These are phyloP conservation scores for Tychaedon coryphoeus DNA, from an alignment of 2,113 vertebrate species.

Conservation along the genomic window DNA sequence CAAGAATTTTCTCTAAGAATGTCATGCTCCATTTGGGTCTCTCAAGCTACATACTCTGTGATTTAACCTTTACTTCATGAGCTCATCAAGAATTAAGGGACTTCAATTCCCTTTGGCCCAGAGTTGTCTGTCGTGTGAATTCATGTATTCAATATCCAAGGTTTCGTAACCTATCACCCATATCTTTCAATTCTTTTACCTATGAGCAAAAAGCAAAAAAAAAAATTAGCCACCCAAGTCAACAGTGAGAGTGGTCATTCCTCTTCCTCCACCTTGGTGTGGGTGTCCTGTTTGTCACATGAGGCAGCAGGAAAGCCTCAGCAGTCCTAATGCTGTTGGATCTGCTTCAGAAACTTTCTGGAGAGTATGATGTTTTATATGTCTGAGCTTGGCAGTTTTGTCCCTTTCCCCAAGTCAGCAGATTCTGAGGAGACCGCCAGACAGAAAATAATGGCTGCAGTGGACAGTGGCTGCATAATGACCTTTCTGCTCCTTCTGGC, in stretches of 20 bases:
- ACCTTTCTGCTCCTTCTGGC: neutral
- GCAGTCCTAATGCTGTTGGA: neutral
- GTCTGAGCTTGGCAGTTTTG: neutral
- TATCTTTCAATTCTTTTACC: neutral
- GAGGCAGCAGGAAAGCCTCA: neutral
- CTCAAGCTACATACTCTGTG: rapidly evolving
- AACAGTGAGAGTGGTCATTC: neutral
- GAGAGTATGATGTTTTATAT: neutral
- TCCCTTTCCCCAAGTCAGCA: neutral
- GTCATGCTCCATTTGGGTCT: rapidly evolving
- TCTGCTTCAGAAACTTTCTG: neutral
- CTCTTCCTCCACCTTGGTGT: neutral
- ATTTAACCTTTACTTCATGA: neutral
- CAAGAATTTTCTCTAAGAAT: neutral
- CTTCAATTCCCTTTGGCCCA: neutral
- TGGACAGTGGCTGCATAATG: neutral
- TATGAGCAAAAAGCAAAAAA: neutral
- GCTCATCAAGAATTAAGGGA: neutral
- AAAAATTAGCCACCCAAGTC: too few species aligned
- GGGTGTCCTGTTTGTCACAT: neutral
- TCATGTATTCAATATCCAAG: neutral
- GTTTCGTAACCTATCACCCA: neutral
- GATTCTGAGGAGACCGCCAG: neutral
- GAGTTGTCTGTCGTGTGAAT: rapidly evolving
- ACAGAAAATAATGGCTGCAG: neutral